These are phyloP conservation scores for Nylanderia fulva DNA, from an alignment of 1,140 invertebrate genomes.

Conservation along the genomic window DNA sequence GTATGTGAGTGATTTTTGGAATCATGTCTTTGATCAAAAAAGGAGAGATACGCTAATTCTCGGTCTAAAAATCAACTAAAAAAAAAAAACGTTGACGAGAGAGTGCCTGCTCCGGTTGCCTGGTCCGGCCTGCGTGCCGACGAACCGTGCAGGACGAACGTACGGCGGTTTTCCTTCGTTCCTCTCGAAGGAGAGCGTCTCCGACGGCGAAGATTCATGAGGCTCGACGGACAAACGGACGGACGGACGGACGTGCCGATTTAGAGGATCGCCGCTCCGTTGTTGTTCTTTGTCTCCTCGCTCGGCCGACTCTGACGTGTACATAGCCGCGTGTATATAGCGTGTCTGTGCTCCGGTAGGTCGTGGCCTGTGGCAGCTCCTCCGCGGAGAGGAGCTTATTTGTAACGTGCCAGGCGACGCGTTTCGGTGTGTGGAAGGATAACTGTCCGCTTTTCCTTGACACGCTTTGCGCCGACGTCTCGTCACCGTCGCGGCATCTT, in stretches of 20 bases:
- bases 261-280: slow-evolving; percentile 69
- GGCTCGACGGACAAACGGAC: slow-evolving; percentile 64
- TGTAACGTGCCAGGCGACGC: slow-evolving; percentile 32
- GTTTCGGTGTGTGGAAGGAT: slow-evolving; percentile 46
- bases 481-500: background rate
- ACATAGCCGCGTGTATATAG: background rate
- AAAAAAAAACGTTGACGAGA: slow-evolving; percentile 56
- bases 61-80: too few species aligned
- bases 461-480: slow-evolving; percentile 34
- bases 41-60: too few species aligned
- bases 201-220: slow-evolving; percentile 69
- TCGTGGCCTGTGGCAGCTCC: slow-evolving; percentile 18
- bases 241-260: slow-evolving; percentile 62
- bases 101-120: slow-evolving; percentile 17
- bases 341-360: slow-evolving; percentile 8
- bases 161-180: slow-evolving; percentile 52
- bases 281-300: slow-evolving; percentile 70
- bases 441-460: slow-evolving; percentile 55
- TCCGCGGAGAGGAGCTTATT: slow-evolving; percentile 27
- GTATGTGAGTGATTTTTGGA: too few species aligned
- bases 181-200: slow-evolving; percentile 38
- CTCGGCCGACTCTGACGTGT: slow-evolving; percentile 45
- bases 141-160: slow-evolving; percentile 62
- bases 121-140: slow-evolving; percentile 45
- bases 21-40: too few species aligned